Base-by-base conservation (phyloP, 2,888 invertebrate species). In the Allophyes oxyacanthae region DNA sequence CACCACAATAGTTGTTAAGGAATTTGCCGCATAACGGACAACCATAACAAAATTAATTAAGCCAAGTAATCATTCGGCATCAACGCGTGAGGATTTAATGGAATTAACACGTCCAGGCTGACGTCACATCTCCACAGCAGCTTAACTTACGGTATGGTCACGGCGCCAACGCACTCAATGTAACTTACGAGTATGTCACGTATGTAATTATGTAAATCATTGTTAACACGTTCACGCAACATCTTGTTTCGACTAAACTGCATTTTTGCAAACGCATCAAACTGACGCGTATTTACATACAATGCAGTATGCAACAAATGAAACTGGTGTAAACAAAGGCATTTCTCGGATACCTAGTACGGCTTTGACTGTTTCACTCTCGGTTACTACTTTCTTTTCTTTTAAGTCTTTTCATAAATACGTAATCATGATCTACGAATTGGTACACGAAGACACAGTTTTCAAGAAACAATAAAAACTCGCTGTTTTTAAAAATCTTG, bases 121-220 rank as follows among this genome's bases (percentile, higher is more conserved):
- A 74, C 60, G 60, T 60, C 66, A 66, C 50, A 49, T 60, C 67
- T 65, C 63, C 60, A 55, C 64, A 42, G 4, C 59, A 44, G 69
- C 64, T 75, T 73, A 74, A 54, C 59, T 58, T 55, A 60, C 63
- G 70, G 68, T 55, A 60, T 62, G 70, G 68, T 54, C 77, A 67
- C 73, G 63, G 66, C 44, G 55, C 52, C 60, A 55, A 60, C 60
- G 49, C 40, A 64, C 56, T 51, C 45, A 54, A 72, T 76, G 67
- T 72, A 74, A 80, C 80, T 77, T 64, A n/a, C n/a, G n/a, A n/a
- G n/a, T n/a, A 68, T 78, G 63, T 77, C 83, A 82, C 79, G 78
- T 80, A 69, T 64, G 60, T 60, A 67, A 76, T 83, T 77, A 75
- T 71, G 75, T 72, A 75, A 71, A 78, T 76, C 67, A 69, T 74